Evolutionary conservation across 2,888 invertebrate species (phyloP).

Genomic region (Leptinotarsa peninsularis): DNA sequence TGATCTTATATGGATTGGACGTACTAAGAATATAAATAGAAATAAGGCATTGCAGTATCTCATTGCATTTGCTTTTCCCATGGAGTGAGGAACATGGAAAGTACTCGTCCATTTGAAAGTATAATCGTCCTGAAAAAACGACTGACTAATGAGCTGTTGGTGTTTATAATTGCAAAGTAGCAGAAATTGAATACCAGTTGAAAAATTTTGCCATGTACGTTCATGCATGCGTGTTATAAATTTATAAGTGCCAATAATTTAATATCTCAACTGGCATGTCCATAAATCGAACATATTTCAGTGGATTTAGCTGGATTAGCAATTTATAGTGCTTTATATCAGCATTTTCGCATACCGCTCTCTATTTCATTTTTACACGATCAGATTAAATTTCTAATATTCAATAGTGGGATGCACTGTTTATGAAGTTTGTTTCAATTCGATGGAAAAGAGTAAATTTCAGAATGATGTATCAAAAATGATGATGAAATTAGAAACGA

Average conservation of each 20-base stretch:
- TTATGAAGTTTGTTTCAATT: not conserved
- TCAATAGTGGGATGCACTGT: conserved; percentile 32
- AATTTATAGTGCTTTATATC: conserved; percentile 47
- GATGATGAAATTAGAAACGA: not conserved
- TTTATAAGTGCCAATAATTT: conserved; percentile 41
- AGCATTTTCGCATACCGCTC: conserved; percentile 43
- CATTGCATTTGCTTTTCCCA: conserved; percentile 29
- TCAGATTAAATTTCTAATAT: conserved; percentile 35
- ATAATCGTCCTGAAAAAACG: conserved; percentile 48
- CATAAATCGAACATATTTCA: conserved; percentile 36
- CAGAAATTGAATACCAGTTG: conserved; percentile 15
- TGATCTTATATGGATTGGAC: conserved; percentile 34
- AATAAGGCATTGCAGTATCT: conserved; percentile 23
- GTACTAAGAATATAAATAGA: conserved; percentile 33
- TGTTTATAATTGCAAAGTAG: conserved; percentile 30
- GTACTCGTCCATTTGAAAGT: conserved; percentile 46
- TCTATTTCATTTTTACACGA: conserved; percentile 33
- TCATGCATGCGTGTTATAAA: not conserved
- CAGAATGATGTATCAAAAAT: not conserved
- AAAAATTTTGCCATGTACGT: conserved; percentile 7
- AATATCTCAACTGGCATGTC: conserved; percentile 37
- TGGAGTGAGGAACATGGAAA: conserved; percentile 29
- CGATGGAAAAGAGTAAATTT: not conserved
- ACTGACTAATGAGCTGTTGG: conserved; percentile 49
- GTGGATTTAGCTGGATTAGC: conserved; percentile 38